Base-by-base conservation (phyloP, 2,888 invertebrate genomes). In the Macaria notata region DNA sequence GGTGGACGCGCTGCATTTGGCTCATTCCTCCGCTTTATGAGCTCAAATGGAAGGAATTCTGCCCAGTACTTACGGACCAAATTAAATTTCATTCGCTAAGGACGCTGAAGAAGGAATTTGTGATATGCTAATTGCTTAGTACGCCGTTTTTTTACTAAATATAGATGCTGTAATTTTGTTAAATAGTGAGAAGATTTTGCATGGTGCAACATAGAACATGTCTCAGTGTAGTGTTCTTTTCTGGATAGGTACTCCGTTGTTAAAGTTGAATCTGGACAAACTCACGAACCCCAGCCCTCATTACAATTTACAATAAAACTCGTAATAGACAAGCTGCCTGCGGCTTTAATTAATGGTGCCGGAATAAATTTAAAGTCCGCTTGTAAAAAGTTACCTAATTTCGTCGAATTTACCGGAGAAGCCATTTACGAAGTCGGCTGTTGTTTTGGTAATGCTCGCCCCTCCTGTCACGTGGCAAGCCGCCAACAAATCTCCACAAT, bases 21-120 rank as follows among this genome's bases (percentile, higher is more conserved):
- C 78, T 73, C 75, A 81, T 79, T 82, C 73, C 74, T 71, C 71
- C 78, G 79, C 79, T 84, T 81, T 80, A 81, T 78, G 62, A 63
- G 63, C 61, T 67, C 55, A 66, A 69, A 69, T 64, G 61, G 64
- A 68, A 60, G 66, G 63, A 68, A 74, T 73, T 64, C 69, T 59
- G 57, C 50, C 36, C 36, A 52, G 42, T 9, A 39, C 50, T 51
- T 54, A 54, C 39, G 46, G 19, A 48, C 31, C 31, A 36, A 33
- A 31, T 50, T 6, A 46, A 42, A 54, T 45, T 39, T 54, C 43
- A 44, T 49, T 49, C 19, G 29, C 6, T 42, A 39, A 49, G 42
- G 49, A 4, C 49, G 33, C 19, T 6, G 9, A 9, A 4, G 29
- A 36, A 4, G 1, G 0, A 36, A 44, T 44, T 50, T 41, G 41